These are phyloP conservation scores for Reticulitermes speratus DNA, from an alignment of 1,140 invertebrate genomes.

Conservation along the genomic window DNA sequence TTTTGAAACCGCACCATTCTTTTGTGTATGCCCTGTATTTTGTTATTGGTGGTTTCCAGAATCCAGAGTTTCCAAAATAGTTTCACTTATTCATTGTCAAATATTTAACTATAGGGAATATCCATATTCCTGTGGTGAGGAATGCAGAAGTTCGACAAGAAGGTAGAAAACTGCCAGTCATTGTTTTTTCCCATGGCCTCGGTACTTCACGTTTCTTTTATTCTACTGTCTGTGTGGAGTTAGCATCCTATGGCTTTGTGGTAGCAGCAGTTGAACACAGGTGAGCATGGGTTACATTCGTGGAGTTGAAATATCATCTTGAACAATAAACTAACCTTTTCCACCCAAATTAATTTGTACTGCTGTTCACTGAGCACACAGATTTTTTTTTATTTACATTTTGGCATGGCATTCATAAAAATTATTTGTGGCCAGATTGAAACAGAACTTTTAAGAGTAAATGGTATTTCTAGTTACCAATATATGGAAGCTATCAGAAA, in stretches of 20 bases:
- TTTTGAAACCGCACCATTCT: too few relatives aligned
- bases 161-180: constrained; percentile 53
- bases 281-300: constrained; percentile 40
- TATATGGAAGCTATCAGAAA: too few relatives aligned
- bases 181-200: constrained; percentile 68
- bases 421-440: too few relatives aligned
- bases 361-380: too few relatives aligned
- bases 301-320: too few relatives aligned
- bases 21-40: too few relatives aligned
- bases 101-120: constrained; percentile 42
- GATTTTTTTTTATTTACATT: too few relatives aligned
- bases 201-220: constrained; percentile 62
- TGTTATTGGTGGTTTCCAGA: neutral
- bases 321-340: too few relatives aligned
- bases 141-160: constrained; percentile 47
- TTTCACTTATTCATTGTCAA: neutral
- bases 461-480: too few relatives aligned
- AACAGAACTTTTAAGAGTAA: too few relatives aligned
- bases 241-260: constrained; percentile 66
- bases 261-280: constrained; percentile 65
- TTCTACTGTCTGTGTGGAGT: constrained; percentile 57
- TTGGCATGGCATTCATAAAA: too few relatives aligned
- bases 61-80: neutral
- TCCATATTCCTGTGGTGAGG: constrained; percentile 57
- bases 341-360: too few relatives aligned